Evolutionary conservation across 2,888 invertebrate genomes (phyloP).

Genomic region (Lasioglossum morio): DNA sequence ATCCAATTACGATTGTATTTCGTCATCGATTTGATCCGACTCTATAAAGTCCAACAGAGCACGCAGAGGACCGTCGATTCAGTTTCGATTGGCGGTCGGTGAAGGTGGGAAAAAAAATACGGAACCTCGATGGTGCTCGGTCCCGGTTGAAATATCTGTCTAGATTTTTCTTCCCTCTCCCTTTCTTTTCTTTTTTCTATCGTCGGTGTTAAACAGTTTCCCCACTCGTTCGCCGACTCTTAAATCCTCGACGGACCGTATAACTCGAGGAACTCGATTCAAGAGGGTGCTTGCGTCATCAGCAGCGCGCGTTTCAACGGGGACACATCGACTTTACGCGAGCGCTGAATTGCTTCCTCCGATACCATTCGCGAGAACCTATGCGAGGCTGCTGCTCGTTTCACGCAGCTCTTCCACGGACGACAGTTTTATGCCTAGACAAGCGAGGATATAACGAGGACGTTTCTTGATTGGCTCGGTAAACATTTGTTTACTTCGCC

Average conservation of each 20-base stretch:
- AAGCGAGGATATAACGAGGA: neutral
- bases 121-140: neutral
- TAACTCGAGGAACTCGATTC: slow-evolving; percentile 27
- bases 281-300: slow-evolving; percentile 31
- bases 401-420: neutral
- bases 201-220: neutral
- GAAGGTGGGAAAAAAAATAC: neutral
- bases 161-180: neutral
- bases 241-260: slow-evolving; percentile 15
- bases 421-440: neutral
- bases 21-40: neutral
- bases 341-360: neutral
- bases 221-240: no score
- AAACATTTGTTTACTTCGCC: neutral
- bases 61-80: slow-evolving; percentile 20
- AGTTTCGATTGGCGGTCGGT: slow-evolving; percentile 27
- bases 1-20: neutral
- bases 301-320: neutral
- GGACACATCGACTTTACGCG: slow-evolving; percentile 24
- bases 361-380: neutral
- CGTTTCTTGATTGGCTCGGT: neutral
- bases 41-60: slow-evolving; percentile 39
- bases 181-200: neutral
- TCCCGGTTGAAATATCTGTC: slow-evolving; percentile 4
- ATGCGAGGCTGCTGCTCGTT: neutral